Evolutionary conservation across 2,888 invertebrate genomes (phyloP).

Genomic region (Atherix ibis): DNA sequence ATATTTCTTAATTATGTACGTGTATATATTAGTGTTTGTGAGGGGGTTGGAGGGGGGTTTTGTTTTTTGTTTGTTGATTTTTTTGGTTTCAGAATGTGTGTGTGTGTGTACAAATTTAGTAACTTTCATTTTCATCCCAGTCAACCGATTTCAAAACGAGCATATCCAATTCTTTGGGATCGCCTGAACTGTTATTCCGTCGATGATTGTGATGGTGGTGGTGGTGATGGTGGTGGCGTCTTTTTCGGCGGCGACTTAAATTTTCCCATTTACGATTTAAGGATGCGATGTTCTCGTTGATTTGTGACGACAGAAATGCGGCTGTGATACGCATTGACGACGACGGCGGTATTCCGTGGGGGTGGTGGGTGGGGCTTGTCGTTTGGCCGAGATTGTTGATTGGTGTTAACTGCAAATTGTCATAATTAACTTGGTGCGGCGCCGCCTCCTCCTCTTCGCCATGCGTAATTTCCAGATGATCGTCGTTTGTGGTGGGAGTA

Average conservation of each 20-base stretch:
- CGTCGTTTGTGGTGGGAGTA: slow-evolving; percentile 15
- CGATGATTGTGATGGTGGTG: no score
- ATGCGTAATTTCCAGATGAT: neutral
- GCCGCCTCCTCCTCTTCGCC: slow-evolving; percentile 1
- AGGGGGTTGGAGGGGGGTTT: no score
- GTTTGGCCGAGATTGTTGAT: slow-evolving; percentile 22
- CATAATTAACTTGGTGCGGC: slow-evolving; percentile 2
- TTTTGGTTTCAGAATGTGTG: no score
- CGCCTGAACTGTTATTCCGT: slow-evolving; percentile 29
- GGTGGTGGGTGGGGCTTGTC: slow-evolving; percentile 12
- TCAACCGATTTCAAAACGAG: slow-evolving; percentile 31
- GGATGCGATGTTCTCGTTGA: slow-evolving; percentile 21
- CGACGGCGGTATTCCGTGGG: slow-evolving; percentile 16
- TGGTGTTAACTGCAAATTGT: no score
- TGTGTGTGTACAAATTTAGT: no score
- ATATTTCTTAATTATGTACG: no score
- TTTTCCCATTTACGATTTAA: slow-evolving; percentile 30
- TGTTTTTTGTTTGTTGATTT: no score
- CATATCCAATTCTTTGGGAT: slow-evolving; percentile 31
- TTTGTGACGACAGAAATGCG: slow-evolving; percentile 28
- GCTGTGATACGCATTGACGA: slow-evolving; percentile 22
- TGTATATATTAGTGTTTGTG: no score
- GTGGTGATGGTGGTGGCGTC: no score
- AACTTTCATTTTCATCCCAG: slow-evolving; percentile 33
- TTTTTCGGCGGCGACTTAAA: slow-evolving; percentile 22